These are phyloP conservation scores for Orthonychiurus folsomi DNA, from an alignment of 2,888 invertebrate genomes.

Conservation along the genomic window DNA sequence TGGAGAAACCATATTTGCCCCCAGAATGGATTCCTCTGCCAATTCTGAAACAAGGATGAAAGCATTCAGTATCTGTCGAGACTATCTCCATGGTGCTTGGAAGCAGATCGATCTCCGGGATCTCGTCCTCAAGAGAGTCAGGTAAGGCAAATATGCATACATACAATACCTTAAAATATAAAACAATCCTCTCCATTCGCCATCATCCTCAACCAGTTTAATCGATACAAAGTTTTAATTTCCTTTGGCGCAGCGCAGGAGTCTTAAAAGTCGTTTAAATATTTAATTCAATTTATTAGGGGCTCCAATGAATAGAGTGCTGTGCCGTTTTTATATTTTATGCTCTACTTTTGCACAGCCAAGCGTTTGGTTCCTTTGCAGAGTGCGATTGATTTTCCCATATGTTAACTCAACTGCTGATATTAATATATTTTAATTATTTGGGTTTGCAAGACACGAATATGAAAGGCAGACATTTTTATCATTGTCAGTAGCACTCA, in stretches of 20 bases:
- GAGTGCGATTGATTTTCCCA: too few species aligned
- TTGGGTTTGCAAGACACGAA: too few species aligned
- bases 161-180: background rate
- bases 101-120: conserved; percentile 68
- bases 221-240: background rate
- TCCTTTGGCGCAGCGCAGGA: background rate
- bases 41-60: conserved; percentile 65
- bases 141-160: conserved; percentile 57
- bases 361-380: too few species aligned
- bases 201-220: background rate
- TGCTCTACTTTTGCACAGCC: background rate
- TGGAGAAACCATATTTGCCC: conserved; percentile 13
- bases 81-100: conserved; percentile 85
- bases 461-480: too few species aligned
- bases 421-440: too few species aligned
- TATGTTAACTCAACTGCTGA: too few species aligned
- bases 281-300: background rate
- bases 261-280: background rate
- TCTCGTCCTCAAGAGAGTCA: conserved; percentile 71
- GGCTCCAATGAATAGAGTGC: background rate
- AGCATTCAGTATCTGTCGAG: conserved; percentile 75
- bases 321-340: background rate
- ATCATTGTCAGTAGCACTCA: too few species aligned
- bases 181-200: background rate
- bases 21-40: conserved; percentile 20